These are phyloP conservation scores for Drosophila baimaii DNA, from an alignment of 1,140 invertebrate genomes.

Conservation along the genomic window DNA sequence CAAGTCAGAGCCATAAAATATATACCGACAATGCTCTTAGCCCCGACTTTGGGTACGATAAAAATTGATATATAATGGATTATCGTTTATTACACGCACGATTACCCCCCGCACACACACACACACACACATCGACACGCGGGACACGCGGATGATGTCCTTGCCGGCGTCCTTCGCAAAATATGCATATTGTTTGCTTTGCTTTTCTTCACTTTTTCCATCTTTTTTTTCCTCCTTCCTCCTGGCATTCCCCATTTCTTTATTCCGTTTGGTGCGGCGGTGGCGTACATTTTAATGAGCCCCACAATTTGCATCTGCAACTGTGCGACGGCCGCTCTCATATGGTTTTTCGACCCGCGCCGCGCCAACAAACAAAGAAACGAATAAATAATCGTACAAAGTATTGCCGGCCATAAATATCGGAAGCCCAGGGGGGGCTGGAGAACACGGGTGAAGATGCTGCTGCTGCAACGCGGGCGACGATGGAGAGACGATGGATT, in stretches of 20 bases:
- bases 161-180: conserved; percentile 28
- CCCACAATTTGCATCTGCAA: conserved; percentile 73
- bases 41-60: conserved; percentile 52
- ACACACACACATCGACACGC: background rate
- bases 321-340: conserved; percentile 36
- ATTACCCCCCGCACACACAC: conserved; percentile 33
- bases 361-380: conserved; percentile 63
- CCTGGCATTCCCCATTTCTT: conserved; percentile 13
- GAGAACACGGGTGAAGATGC: conserved; percentile 35
- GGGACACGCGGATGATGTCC: conserved; percentile 32
- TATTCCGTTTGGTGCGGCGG: conserved; percentile 9
- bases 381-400: conserved; percentile 80
- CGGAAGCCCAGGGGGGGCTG: conserved; percentile 45
- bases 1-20: conserved; percentile 33
- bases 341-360: conserved; percentile 36
- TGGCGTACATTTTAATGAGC: conserved; percentile 63
- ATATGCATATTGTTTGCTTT: conserved; percentile 51
- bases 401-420: conserved; percentile 79
- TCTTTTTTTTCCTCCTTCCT: background rate
- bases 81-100: conserved; percentile 62
- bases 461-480: conserved; percentile 32
- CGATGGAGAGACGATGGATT: conserved; percentile 17
- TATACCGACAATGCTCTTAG: conserved; percentile 36
- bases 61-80: conserved; percentile 65
- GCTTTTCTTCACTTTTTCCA: conserved; percentile 20